A percentile compares a stretch with the other conserved stretches of the same genome.
Conservation (phyloP, 2,797 vertebrate genomes). For the Allobates femoralis region DNA sequence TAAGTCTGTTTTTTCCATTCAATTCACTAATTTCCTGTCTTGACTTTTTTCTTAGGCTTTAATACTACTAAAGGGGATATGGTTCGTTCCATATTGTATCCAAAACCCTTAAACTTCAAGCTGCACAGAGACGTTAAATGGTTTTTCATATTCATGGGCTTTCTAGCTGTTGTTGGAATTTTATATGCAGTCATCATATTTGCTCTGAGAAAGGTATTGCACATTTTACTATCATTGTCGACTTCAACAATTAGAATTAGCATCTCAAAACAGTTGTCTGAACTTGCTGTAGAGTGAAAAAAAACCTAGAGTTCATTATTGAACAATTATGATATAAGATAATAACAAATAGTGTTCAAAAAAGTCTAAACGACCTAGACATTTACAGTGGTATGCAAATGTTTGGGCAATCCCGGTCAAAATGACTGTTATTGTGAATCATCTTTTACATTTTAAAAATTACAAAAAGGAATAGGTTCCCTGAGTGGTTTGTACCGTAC, state of each 20-base stretch:
- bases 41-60: constrained; percentile 72
- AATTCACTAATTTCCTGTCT: neutral
- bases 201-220: constrained; percentile 71
- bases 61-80: constrained; percentile 81
- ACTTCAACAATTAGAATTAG: neutral
- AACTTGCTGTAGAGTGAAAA: neutral
- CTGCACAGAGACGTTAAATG: constrained; percentile 77
- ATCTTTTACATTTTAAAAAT: too few species aligned
- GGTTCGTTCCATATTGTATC: constrained; percentile 81
- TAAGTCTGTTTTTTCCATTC: neutral
- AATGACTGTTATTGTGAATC: too few species aligned
- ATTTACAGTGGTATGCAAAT: too few species aligned
- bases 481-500: too few species aligned
- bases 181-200: constrained; percentile 78
- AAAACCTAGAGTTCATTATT: too few species aligned
- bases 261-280: neutral
- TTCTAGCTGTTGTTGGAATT: constrained; percentile 76
- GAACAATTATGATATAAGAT: too few species aligned
- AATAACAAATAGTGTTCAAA: too few species aligned
- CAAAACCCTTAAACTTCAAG: constrained; percentile 80
- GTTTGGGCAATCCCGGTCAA: too few species aligned
- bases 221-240: neutral
- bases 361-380: too few species aligned
- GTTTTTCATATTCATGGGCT: constrained; percentile 78
- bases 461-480: too few species aligned